Percentiles rank a stretch among this genome's conserved stretches.
Evolutionary conservation across 2,113 vertebrate genomes (phyloP).

Genomic region (Otolemur garnettii): DNA sequence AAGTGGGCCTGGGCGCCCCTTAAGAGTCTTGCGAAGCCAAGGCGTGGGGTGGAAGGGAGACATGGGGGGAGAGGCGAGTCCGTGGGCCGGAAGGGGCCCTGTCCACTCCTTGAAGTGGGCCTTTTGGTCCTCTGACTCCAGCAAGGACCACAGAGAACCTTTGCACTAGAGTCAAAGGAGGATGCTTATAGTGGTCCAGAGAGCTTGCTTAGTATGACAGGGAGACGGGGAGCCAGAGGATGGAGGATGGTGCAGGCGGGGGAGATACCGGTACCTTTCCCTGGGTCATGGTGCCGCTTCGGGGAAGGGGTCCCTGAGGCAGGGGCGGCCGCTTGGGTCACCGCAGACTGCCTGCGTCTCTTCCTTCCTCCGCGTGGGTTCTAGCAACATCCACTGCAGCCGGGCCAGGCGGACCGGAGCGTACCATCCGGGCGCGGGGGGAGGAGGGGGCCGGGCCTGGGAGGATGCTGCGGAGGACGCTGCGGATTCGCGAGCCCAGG

Average conservation of each 20-base stretch:
- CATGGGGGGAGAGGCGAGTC: neutral
- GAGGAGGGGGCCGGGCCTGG: conserved; percentile 38
- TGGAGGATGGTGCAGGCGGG: conserved; percentile 63
- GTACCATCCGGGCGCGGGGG: conserved; percentile 83
- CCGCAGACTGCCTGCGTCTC: conserved; percentile 81
- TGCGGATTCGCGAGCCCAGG: neutral
- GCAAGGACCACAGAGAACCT: conserved; percentile 53
- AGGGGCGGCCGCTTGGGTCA: conserved; percentile 69
- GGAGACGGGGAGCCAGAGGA: conserved; percentile 33
- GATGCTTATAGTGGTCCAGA: conserved; percentile 53
- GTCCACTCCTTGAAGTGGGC: neutral
- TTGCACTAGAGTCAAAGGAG: neutral
- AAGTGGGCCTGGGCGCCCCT: neutral
- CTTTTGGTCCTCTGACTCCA: conserved; percentile 51
- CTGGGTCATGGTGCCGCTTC: conserved; percentile 92
- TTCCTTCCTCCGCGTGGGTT: conserved; percentile 80
- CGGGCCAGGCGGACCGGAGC: conserved; percentile 74
- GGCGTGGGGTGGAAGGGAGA: neutral
- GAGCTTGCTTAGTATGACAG: conserved; percentile 31
- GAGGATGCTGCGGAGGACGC: conserved; percentile 27
- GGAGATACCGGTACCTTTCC: conserved; percentile 92
- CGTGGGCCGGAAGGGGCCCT: neutral
- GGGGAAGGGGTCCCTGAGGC: conserved; percentile 75
- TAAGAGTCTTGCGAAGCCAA: neutral
- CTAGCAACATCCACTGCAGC: conserved; percentile 86